Evolutionary conservation across 2,113 vertebrate genomes (phyloP).

Genomic region (Ceyx margarethae): DNA sequence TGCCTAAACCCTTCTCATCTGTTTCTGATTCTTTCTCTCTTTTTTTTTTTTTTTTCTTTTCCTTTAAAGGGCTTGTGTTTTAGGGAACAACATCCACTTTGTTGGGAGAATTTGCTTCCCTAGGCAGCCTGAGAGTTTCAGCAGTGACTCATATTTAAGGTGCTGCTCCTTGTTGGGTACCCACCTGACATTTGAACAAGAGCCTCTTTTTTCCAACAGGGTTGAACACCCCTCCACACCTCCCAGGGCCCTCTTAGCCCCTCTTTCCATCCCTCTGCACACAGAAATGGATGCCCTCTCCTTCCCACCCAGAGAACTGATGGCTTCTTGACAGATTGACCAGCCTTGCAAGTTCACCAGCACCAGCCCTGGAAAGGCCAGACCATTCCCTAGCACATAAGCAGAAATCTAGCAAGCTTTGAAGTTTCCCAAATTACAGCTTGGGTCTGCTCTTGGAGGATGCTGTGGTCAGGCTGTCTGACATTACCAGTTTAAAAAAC

Average conservation of each 20-base stretch:
- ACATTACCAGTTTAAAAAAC: conserved; percentile 46
- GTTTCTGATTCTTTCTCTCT: conserved; percentile 59
- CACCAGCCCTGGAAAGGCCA: not conserved
- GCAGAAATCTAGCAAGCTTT: conserved; percentile 31
- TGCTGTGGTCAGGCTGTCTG: conserved; percentile 37
- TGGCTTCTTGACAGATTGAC: not conserved
- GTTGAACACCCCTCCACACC: not conserved
- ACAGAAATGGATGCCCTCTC: not conserved
- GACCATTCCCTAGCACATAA: not conserved
- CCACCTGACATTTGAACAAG: conserved; percentile 44
- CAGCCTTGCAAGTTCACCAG: not conserved
- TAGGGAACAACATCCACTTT: conserved; percentile 64
- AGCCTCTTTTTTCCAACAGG: conserved; percentile 2
- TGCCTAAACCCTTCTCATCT: conserved; percentile 57
- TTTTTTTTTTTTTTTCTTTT: not conserved
- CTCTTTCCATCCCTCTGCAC: not conserved
- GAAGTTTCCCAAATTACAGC: conserved; percentile 49
- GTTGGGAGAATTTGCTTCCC: conserved; percentile 40
- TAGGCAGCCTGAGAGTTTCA: conserved; percentile 3
- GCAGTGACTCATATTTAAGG: conserved; percentile 37
- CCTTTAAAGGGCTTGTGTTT: conserved; percentile 57
- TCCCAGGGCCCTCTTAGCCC: not conserved
- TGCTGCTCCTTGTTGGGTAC: conserved; percentile 22
- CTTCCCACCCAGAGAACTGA: not conserved
- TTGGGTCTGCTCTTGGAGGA: conserved; percentile 9